Base-by-base conservation (phyloP, 1,140 invertebrate species). In the Chlorops oryzae region DNA sequence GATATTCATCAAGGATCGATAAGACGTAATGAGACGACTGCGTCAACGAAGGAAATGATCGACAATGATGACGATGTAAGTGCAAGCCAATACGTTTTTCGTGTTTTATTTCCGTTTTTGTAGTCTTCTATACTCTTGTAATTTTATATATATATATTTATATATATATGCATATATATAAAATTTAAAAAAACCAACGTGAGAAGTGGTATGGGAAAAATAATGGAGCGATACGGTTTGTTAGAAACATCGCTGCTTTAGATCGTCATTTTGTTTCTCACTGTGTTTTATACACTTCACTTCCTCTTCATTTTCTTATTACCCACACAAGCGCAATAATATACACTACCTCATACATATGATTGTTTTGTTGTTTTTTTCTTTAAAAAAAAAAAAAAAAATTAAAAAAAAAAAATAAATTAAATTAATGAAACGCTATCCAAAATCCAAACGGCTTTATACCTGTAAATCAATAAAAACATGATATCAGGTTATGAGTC, bases 31-130 rank as follows among this genome's bases (percentile, higher is more conserved):
- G 88, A 92, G 61, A 92, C 90, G 10, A 91, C 90, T 0, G 88
- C 90, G 12, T 92, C 88, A 2, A 92, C 90, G n/a, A 90, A 90
- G 70, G 88, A 90, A 72, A 92, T 92, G 89, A 91, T 92, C 76
- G 78, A 79, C 57, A 83, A 80, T 23, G 88, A 91, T 66, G 86
- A 89, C 59, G 90, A 92, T 74, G 88, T 91, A 72, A 87, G 86
- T 86, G 22, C 15, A 15, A 32, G 28, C n/a, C n/a, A n/a, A n/a
- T n/a, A n/a, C n/a, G n/a, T n/a, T n/a, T n/a, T n/a, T n/a, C n/a
- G n/a, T n/a, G n/a, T 32, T 27, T 20, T 20, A 6, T 9, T 27
- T 6, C 35, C n/a, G 45, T 21, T 13, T 25, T 20, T 22, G 21
- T 28, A 15, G 20, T 7, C 9, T 40, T n/a, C 20, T n/a, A 39